A percentile compares a stretch with the other conserved stretches of the same genome.
Evolutionary conservation across 2,113 vertebrate genomes (phyloP).

Genomic region (Struthio camelus): DNA sequence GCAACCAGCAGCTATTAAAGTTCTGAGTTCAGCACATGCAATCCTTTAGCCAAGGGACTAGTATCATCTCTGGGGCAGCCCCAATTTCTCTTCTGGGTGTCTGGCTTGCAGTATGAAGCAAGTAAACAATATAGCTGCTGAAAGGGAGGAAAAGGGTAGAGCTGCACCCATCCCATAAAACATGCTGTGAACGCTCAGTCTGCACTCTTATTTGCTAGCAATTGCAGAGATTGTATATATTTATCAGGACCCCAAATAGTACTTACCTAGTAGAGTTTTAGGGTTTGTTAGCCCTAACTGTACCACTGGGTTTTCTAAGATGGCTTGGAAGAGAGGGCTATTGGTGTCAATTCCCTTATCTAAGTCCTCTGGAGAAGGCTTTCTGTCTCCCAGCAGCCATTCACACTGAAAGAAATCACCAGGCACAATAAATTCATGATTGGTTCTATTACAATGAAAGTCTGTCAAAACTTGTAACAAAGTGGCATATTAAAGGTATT

Average conservation of each 20-base stretch:
- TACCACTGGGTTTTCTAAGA: conserved; percentile 97
- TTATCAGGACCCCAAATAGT: not conserved
- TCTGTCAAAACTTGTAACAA: not conserved
- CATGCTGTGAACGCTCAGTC: not conserved
- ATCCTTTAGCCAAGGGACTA: not conserved
- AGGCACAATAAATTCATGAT: not conserved
- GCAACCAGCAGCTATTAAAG: conserved; percentile 25
- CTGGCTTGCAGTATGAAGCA: not conserved
- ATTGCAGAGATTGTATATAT: not conserved
- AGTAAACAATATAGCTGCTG: not conserved
- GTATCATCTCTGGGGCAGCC: not conserved
- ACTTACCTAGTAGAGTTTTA: conserved; percentile 92
- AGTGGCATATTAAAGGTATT: not conserved
- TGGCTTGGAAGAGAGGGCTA: conserved; percentile 96
- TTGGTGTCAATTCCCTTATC: conserved; percentile 94
- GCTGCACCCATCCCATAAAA: not conserved
- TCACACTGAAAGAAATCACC: conserved; percentile 84
- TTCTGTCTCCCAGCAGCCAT: conserved; percentile 96
- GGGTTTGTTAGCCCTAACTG: conserved; percentile 96
- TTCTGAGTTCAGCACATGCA: conserved; percentile 3
- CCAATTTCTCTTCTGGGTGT: not conserved
- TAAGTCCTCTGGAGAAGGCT: conserved; percentile 93
- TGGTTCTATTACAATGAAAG: not conserved
- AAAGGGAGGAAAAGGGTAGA: not conserved
- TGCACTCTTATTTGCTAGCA: not conserved